Evolutionary conservation across 2,888 invertebrate genomes (phyloP).

Genomic region (Carabus problematicus): DNA sequence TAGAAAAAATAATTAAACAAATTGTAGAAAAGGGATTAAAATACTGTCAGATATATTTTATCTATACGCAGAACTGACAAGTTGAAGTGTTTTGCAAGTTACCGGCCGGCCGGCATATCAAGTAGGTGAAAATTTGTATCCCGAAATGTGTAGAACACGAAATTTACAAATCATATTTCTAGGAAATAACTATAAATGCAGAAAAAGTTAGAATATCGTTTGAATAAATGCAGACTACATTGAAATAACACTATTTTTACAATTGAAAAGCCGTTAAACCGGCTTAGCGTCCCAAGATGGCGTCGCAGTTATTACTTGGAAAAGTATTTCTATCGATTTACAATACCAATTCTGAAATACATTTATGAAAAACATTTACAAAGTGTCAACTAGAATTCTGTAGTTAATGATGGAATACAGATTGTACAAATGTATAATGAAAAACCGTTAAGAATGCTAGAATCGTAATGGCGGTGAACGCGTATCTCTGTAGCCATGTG

Average conservation of each 20-base stretch:
- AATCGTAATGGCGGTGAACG: background rate
- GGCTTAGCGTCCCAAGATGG: conserved; percentile 38
- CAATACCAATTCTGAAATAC: background rate
- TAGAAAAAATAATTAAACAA: conserved; percentile 18
- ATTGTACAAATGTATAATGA: background rate
- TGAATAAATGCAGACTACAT: too few relatives aligned
- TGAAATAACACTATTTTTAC: too few relatives aligned
- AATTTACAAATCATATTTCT: background rate
- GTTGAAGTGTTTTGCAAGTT: too few relatives aligned
- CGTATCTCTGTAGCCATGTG: conserved; percentile 20
- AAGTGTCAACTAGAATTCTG: background rate
- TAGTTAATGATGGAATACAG: background rate
- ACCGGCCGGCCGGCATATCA: too few relatives aligned
- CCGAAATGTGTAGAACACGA: too few relatives aligned
- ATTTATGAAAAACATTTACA: background rate
- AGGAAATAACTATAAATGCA: background rate
- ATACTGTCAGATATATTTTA: background rate
- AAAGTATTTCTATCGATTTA: background rate
- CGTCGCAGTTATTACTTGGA: conserved; percentile 10
- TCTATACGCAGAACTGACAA: too few relatives aligned
- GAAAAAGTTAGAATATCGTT: too few relatives aligned
- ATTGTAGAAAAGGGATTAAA: background rate
- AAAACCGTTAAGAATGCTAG: conserved; percentile 1
- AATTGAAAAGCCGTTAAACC: conserved; percentile 36
- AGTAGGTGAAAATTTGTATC: too few relatives aligned